Evolutionary conservation across 2,113 vertebrate species (phyloP).

Genomic region (Laterallus jamaicensis): DNA sequence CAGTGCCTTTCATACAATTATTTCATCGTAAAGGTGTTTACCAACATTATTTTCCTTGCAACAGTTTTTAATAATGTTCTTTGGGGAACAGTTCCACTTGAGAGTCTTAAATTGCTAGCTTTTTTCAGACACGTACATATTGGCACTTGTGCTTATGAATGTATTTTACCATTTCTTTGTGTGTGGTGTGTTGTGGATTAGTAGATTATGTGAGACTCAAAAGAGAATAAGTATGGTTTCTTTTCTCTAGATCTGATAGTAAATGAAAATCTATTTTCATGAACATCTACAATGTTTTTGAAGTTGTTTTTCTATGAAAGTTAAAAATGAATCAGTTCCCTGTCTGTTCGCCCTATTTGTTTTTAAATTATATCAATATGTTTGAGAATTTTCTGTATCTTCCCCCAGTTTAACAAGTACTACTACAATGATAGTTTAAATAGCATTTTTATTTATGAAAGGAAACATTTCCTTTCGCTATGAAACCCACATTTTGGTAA

Average conservation of each 20-base stretch:
- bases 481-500: neutral
- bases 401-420: neutral
- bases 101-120: slow-evolving; percentile 27
- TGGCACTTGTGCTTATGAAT: slow-evolving; percentile 30
- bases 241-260: neutral
- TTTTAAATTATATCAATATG: neutral
- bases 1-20: neutral
- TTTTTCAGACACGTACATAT: neutral
- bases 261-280: slow-evolving; percentile 49
- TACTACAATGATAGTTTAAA: slow-evolving; percentile 5
- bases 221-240: neutral
- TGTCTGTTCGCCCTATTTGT: neutral
- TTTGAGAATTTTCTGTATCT: slow-evolving; percentile 5
- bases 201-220: neutral
- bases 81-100: slow-evolving; percentile 4
- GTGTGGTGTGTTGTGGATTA: neutral
- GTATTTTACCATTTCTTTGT: slow-evolving; percentile 18
- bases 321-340: slow-evolving; percentile 20
- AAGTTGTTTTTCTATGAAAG: neutral
- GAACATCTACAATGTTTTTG: neutral
- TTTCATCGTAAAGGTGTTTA: slow-evolving; percentile 43
- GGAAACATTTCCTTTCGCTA: neutral
- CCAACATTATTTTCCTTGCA: slow-evolving; percentile 15
- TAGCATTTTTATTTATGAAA: neutral
- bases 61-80: slow-evolving; percentile 14